These are phyloP conservation scores for Amblyopsis hoosieri DNA, from an alignment of 2,797 vertebrate genomes.

Conservation along the genomic window DNA sequence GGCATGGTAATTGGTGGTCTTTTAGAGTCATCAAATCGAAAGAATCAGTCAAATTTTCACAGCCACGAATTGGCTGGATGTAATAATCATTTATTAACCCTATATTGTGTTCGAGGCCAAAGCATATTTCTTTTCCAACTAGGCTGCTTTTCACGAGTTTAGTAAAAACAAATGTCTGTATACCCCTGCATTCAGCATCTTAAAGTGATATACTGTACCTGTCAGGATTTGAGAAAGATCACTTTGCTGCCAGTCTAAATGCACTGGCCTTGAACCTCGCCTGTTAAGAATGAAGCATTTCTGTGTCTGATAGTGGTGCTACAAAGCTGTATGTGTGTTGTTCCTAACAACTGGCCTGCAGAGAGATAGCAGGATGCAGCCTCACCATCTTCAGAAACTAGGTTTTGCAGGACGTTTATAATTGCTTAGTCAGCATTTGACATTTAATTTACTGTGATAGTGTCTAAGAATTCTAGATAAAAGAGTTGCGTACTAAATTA, in stretches of 20 bases:
- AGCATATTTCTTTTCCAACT: conserved; percentile 26
- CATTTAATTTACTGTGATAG: conserved; percentile 9
- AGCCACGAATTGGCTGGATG: conserved; percentile 45
- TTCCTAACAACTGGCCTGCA: too few species aligned
- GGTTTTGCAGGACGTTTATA: background rate
- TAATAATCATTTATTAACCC: conserved; percentile 53
- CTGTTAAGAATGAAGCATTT: too few species aligned
- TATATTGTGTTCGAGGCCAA: conserved; percentile 44
- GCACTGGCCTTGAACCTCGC: background rate
- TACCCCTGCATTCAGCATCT: conserved; percentile 1
- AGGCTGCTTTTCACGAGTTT: conserved; percentile 27
- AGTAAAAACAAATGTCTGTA: background rate
- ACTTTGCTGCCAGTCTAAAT: background rate
- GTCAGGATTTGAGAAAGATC: too few species aligned
- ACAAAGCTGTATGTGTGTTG: too few species aligned
- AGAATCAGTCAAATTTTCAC: background rate
- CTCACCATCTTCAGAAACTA: too few species aligned
- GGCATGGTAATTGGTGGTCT: conserved; percentile 46
- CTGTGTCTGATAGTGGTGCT: background rate
- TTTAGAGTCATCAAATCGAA: conserved; percentile 21
- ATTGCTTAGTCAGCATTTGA: conserved; percentile 2
- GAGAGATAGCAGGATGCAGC: too few species aligned
- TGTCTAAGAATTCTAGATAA: background rate
- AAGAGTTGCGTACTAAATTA: background rate
- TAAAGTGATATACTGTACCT: background rate